Evolutionary conservation across 92 coral and sea anemone species (phyloP).

Genomic region (Virgularia gustaviana): DNA sequence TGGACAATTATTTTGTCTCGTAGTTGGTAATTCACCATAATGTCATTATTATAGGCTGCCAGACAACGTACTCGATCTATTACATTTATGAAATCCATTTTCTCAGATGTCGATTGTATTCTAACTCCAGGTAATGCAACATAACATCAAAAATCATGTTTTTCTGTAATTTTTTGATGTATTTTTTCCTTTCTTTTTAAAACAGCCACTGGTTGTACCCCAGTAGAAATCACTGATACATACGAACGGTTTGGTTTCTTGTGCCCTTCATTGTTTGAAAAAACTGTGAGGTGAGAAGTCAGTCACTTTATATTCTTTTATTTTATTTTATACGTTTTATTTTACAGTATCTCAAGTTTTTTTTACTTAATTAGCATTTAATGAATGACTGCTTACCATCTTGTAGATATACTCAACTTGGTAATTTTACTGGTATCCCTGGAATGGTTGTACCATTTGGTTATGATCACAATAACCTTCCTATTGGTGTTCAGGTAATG

Average conservation of each 20-base stretch:
- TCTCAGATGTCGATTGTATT: constrained; percentile 73
- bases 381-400: constrained; percentile 57
- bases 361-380: no score
- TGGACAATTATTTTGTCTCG: not conserved
- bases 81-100: constrained; percentile 70
- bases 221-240: not conserved
- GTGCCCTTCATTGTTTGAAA: no score
- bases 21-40: not conserved
- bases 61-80: constrained; percentile 89
- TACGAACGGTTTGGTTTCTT: not conserved
- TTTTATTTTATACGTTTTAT: no score
- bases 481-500: constrained; percentile 90
- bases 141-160: not conserved
- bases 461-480: constrained; percentile 76
- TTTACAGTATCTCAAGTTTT: no score
- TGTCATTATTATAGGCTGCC: constrained; percentile 54
- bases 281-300: no score
- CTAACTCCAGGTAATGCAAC: constrained; percentile 84
- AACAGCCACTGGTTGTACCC: not conserved
- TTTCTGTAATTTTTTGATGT: no score
- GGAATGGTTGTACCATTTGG: constrained; percentile 91
- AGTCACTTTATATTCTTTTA: no score
- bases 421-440: constrained; percentile 85
- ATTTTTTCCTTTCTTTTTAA: no score
- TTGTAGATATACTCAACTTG: constrained; percentile 67